Evolutionary conservation across 2,797 vertebrate genomes (phyloP), one percentile per base, ranked within the genome.

Genomic region (Perodicticus potto): DNA sequence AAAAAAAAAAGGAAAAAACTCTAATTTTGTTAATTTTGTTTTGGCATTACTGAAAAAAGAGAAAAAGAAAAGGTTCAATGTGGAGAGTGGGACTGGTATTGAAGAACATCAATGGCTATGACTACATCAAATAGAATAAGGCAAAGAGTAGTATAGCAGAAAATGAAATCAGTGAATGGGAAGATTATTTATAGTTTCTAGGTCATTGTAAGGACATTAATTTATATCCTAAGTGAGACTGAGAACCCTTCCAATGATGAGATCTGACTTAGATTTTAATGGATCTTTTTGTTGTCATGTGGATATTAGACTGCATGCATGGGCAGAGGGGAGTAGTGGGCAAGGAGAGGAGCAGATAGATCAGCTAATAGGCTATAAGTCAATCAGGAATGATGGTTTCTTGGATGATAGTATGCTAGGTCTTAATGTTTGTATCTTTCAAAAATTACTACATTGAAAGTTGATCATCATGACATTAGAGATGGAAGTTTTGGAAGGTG

Each of bases 251-350:
- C 17, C 29, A 57, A 80, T 81, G 65, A 59, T 4, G 80, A 29
- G 27, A 29, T 93, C 12, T 89, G 53, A 84, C 45, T 78, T 96
- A 89, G n/a, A 29, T 67, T 32, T 53, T 92, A 96, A 67, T 84
- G 4, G 8, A 83, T 89, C 23, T 69, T 14, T 72, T 83, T 83
- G 9, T 87, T 73, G 34, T 65, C 73, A 0, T 81, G 22, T 92
- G 14, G 11, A 94, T 73, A 67, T 32, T 85, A 69, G 10, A 90
- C 49, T n/a, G 11, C 83, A 61, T 72, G 9, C n/a, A 25, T 29
- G 45, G 20, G 43, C 45, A 91, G 32, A 73, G 10, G 13, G n/a
- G 2, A 55, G 12, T 11, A 22, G 12, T 25, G 43, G 59, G 13
- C 29, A 87, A 81, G 25, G 13, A 4, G 86, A 61, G n/a, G 7